A percentile compares a stretch with the other conserved stretches of the same genome.
These are phyloP conservation scores for Helarctos malayanus DNA, from an alignment of 2,797 vertebrate species.

Conservation along the genomic window DNA sequence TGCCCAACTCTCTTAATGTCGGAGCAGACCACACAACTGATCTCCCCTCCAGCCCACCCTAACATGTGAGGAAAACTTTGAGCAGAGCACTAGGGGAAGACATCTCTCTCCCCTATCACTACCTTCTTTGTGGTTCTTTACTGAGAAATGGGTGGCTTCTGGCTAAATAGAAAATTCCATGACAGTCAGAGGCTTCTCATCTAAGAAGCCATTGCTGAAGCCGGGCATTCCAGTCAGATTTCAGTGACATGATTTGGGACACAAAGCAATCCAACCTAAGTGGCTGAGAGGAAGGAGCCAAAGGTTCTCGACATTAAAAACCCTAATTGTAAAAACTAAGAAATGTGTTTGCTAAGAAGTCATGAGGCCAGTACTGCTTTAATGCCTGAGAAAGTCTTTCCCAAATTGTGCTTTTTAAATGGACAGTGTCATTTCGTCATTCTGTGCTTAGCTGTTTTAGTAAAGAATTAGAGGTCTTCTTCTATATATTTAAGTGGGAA, in stretches of 20 bases:
- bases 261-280: neutral
- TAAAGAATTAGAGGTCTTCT: slow-evolving; percentile 6
- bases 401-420: neutral
- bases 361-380: neutral
- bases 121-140: neutral
- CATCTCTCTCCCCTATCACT: neutral
- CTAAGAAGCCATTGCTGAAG: neutral
- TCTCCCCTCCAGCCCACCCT: neutral
- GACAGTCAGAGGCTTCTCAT: neutral
- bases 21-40: neutral
- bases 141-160: neutral
- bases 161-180: neutral
- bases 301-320: slow-evolving; percentile 16
- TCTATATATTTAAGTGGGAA: neutral
- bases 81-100: neutral
- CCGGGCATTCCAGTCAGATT: neutral
- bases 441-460: neutral
- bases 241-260: neutral
- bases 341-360: neutral
- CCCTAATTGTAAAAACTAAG: neutral
- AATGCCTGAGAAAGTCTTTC: neutral
- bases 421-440: neutral
- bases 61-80: too few relatives aligned
- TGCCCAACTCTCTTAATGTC: neutral
- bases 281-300: neutral